Base-by-base conservation (phyloP, 92 coral and sea anemone genomes). In the Palythoa grandiflora region DNA sequence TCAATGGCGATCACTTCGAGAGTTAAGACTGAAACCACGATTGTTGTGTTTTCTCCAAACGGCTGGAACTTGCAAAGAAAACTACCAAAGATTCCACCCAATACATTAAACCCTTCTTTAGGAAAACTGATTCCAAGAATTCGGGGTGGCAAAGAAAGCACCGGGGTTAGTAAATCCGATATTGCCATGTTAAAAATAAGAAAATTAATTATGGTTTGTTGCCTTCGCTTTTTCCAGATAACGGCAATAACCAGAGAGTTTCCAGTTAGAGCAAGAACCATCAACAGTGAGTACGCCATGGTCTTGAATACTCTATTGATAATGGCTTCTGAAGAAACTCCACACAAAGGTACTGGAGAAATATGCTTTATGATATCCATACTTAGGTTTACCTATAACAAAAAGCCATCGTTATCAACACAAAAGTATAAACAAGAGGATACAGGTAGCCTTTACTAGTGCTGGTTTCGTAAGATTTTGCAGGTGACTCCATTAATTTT, bases 141-240 rank as follows among this genome's bases (percentile, higher is more conserved):
- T 63, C 85, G 74, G 61, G 6, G 36, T 12, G 83, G 71, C 38
- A 71, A 20, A 15, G 50, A 14, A 20, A 72, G 39, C 21, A 85
- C n/a, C 11, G 54, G 19, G 1, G 75, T 40, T 19, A 74, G 51
- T 7, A 73, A 28, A 86, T 86, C 83, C 21, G 83, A 74, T 12
- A 86, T 52, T 13, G 73, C 38, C 83, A 86, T 74, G 83, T 86
- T 86, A 5, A 86, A n/a, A 38, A 86, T 86, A 13, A 86, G 48
- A 13, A 86, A 60, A 12, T 86, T 86, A 4, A 78, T 47, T 17
- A 40, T 19, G 6, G 83, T 86, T 86, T 76, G 83, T n/a, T n/a
- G 8, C 71, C 39, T 73, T 37, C 89, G 84, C 21, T 57, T 74
- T 44, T 80, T 76, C 80, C 61, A 75, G 59, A 85, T 85, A 61